Percentiles rank a stretch among this genome's conserved stretches.
phyloP scores from a whole-genome alignment of 2,888 invertebrate genomes.

The Lacanobia wlatinum region DNA sequence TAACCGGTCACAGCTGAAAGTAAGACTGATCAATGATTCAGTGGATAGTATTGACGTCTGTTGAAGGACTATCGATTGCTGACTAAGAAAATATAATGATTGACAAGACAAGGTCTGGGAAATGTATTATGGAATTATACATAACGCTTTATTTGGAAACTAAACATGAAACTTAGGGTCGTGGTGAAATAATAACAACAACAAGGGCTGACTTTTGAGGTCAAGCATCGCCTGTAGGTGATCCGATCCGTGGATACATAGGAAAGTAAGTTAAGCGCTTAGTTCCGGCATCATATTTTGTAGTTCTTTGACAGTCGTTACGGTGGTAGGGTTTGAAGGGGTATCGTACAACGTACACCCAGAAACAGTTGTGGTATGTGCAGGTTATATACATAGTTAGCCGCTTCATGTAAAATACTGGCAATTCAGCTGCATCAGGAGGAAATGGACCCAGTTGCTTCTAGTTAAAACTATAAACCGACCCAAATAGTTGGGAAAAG shows the following conservation, averaged over 20 bases:
- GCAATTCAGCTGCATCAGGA: not conserved
- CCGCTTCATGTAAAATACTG: not conserved
- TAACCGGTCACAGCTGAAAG: constrained; percentile 31
- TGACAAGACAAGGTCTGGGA: not conserved
- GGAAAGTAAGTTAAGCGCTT: not conserved
- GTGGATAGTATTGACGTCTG: constrained; percentile 7
- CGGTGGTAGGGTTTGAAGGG: not conserved
- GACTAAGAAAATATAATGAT: constrained; percentile 2
- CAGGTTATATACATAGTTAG: not conserved
- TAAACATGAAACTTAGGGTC: not conserved
- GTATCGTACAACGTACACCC: not conserved
- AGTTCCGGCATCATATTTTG: not conserved
- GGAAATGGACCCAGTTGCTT: too few species aligned
- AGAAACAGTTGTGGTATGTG: not conserved
- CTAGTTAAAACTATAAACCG: not conserved
- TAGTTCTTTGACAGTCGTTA: not conserved
- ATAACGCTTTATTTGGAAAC: not conserved
- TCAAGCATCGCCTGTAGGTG: not conserved
- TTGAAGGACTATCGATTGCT: constrained; percentile 41
- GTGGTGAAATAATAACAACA: too few species aligned
- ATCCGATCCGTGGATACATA: not conserved
- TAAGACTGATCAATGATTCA: constrained; percentile 47
- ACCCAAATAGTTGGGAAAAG: not conserved
- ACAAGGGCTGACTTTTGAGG: not conserved
- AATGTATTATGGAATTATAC: not conserved